These are phyloP conservation scores for Iguana delicatissima DNA, from an alignment of 2,797 vertebrate species.

Conservation along the genomic window DNA sequence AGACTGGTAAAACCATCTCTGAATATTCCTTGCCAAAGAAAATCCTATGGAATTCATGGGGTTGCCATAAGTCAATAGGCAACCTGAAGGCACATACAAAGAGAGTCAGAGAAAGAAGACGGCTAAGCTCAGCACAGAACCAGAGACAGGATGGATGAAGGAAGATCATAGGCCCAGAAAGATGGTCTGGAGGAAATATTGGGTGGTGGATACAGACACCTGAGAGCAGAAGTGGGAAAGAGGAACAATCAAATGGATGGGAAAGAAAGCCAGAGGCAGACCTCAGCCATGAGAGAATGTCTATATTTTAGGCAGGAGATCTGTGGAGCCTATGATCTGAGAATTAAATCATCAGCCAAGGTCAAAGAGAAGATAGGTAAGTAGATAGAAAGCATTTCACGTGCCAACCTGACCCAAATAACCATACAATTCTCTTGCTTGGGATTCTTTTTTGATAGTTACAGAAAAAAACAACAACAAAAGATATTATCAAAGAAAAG, in stretches of 20 bases:
- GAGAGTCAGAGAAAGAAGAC: too few species aligned
- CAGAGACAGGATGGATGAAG: neutral
- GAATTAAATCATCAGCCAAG: neutral
- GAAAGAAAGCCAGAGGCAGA: neutral
- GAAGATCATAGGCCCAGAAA: neutral
- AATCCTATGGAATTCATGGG: too few species aligned
- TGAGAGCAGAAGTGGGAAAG: neutral
- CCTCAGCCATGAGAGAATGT: neutral
- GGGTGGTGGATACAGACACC: neutral
- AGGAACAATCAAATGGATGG: neutral
- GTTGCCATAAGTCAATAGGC: too few species aligned
- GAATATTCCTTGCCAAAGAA: too few species aligned
- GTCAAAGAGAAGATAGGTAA: neutral
- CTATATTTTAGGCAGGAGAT: neutral
- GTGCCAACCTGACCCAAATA: neutral
- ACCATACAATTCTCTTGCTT: neutral
- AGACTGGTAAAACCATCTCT: too few species aligned
- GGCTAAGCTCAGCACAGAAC: too few species aligned
- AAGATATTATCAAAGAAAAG: neutral
- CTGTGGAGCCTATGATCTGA: neutral
- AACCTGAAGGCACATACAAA: neutral
- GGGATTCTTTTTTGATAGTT: neutral
- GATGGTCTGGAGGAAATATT: neutral
- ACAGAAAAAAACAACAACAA: neutral
- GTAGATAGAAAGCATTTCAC: neutral